Percentiles rank a stretch among this genome's conserved stretches.
These are phyloP conservation scores for Lycocorax pyrrhopterus DNA, from an alignment of 2,113 vertebrate species.

Conservation along the genomic window DNA sequence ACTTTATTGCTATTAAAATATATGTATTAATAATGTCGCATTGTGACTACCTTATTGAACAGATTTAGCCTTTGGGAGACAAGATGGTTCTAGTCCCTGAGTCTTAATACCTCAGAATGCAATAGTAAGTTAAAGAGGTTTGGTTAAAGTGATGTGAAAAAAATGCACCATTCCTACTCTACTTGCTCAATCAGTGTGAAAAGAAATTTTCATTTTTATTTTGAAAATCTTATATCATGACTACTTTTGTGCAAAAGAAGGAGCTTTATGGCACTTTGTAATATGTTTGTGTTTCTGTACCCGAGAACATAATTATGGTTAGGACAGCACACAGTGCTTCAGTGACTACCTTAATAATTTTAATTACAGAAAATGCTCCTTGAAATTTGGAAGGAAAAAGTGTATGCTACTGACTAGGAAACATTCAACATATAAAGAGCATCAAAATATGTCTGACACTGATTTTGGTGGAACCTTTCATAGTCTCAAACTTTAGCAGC, in stretches of 20 bases:
- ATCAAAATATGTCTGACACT: neutral
- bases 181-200: neutral
- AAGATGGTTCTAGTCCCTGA: neutral
- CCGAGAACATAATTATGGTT: neutral
- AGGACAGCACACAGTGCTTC: neutral
- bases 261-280: neutral
- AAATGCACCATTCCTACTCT: neutral
- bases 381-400: neutral
- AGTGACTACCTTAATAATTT: neutral
- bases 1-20: conserved; percentile 13
- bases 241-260: neutral
- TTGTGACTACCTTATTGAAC: conserved; percentile 17
- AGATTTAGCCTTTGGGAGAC: neutral
- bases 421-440: neutral
- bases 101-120: neutral
- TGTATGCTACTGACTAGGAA: neutral
- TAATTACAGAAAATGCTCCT: neutral
- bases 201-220: neutral
- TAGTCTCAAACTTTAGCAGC: neutral
- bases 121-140: neutral
- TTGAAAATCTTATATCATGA: neutral
- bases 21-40: neutral
- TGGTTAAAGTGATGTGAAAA: neutral
- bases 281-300: neutral
- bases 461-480: neutral